phyloP scores from a whole-genome alignment of 2,113 vertebrate species.

The Orcinus orca region DNA sequence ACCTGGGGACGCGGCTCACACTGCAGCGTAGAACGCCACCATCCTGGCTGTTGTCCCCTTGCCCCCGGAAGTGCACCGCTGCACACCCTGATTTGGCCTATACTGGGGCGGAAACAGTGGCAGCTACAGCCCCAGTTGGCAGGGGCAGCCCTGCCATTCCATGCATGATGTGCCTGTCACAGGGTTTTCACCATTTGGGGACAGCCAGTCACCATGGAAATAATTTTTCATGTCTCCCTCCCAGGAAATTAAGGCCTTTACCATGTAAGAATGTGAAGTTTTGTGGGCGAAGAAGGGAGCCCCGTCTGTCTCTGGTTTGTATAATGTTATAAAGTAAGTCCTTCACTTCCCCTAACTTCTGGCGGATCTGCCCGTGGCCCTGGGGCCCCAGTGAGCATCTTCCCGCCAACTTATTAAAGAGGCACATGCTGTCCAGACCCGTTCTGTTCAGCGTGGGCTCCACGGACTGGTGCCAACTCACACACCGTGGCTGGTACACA shows the following conservation, averaged over 20 bases:
- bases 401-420: neutral
- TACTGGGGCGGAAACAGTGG: neutral
- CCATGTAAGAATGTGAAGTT: neutral
- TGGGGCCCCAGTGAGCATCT: neutral
- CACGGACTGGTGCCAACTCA: neutral
- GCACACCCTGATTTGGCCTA: neutral
- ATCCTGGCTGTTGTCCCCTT: accelerated
- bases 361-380: neutral
- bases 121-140: neutral
- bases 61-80: accelerated
- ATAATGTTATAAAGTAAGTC: neutral
- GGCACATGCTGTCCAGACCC: neutral
- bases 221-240: neutral
- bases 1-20: neutral
- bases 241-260: neutral
- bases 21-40: neutral
- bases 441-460: neutral
- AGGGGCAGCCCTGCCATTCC: neutral
- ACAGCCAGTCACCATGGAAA: neutral
- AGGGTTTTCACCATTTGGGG: neutral
- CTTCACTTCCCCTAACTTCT: neutral
- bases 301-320: neutral
- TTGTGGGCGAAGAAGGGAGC: neutral
- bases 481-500: neutral
- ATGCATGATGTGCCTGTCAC: accelerated